Conservation (phyloP, 2,797 vertebrate genomes). For the Podarcis lilfordi region DNA sequence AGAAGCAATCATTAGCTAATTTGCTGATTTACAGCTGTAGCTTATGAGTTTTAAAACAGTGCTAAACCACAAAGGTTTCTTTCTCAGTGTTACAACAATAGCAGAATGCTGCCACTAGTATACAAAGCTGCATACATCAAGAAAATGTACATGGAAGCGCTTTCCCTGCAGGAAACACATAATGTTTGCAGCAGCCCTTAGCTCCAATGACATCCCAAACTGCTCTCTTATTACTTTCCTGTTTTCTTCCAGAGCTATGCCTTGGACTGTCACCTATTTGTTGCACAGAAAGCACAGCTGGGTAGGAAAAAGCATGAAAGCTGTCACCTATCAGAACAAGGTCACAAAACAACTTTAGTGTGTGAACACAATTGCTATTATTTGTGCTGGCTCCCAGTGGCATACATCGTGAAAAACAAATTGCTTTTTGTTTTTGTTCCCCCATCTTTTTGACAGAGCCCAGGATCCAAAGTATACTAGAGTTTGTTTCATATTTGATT, state of each 20-base stretch:
- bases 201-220: constrained; percentile 50
- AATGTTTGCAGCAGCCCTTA: constrained; percentile 26
- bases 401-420: constrained; percentile 48
- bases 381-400: constrained; percentile 42
- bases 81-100: constrained; percentile 34
- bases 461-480: not conserved
- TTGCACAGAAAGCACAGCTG: not conserved
- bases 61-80: constrained; percentile 53
- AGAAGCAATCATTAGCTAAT: constrained; percentile 76
- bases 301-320: constrained; percentile 11
- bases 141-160: constrained; percentile 20
- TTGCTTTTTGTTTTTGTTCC: constrained; percentile 16
- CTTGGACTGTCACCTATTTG: constrained; percentile 34
- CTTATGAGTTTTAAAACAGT: constrained; percentile 73
- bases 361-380: constrained; percentile 40
- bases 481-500: not conserved
- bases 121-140: constrained; percentile 37
- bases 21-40: constrained; percentile 72
- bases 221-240: constrained; percentile 45
- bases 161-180: constrained; percentile 29
- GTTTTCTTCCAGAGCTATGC: constrained; percentile 34
- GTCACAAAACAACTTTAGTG: constrained; percentile 40
- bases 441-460: constrained; percentile 1
- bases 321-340: constrained; percentile 37
- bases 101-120: constrained; percentile 55